phyloP scores from a whole-genome alignment of 2,113 vertebrate species.

The Pseudorhombus dupliciocellatus region DNA sequence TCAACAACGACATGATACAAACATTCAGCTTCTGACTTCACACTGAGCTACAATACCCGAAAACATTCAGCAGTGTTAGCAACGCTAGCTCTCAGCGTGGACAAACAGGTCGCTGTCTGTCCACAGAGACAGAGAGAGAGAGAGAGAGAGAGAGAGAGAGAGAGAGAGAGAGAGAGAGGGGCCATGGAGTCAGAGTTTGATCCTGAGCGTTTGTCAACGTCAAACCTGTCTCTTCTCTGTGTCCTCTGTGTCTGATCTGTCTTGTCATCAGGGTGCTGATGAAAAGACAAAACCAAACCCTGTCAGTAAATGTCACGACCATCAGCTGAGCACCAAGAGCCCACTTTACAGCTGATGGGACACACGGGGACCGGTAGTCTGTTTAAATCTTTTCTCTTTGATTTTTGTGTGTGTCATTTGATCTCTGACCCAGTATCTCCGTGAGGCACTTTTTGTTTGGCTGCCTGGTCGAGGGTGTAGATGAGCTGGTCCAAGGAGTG shows the following conservation, averaged over 20 bases:
- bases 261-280: neutral
- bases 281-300: neutral
- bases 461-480: conserved; percentile 17
- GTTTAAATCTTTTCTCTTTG: neutral
- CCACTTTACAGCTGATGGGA: no score
- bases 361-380: no score
- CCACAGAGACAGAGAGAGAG: neutral
- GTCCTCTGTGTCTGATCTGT: neutral
- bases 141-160: no score
- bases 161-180: no score
- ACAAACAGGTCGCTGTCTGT: neutral
- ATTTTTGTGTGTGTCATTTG: neutral
- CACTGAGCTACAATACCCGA: no score
- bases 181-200: no score
- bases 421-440: conserved; percentile 6
- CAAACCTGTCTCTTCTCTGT: neutral
- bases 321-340: neutral
- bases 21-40: no score
- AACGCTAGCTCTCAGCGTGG: no score
- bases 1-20: neutral
- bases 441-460: conserved; percentile 55
- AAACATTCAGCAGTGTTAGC: no score
- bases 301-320: conserved; percentile 6
- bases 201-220: no score
- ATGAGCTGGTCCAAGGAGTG: neutral